Percentiles rank a stretch among this genome's conserved stretches.
Conservation (phyloP, 2,888 invertebrate genomes). For the Odontomyia ornata region DNA sequence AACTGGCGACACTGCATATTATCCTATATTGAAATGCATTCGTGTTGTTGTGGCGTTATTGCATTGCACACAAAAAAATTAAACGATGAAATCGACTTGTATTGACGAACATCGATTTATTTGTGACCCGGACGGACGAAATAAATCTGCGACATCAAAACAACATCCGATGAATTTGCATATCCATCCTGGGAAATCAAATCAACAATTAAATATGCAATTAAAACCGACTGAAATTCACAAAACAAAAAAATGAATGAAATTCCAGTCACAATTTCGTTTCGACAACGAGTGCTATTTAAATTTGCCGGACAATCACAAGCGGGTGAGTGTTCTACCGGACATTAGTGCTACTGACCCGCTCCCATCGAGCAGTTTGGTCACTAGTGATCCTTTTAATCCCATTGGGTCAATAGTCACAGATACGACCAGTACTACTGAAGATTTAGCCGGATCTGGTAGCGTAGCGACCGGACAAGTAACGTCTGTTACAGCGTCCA, state of each 20-base stretch:
- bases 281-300: conserved; percentile 99
- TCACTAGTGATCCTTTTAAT: conserved; percentile 62
- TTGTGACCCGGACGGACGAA: neutral
- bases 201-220: too few relatives aligned
- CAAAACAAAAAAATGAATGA: conserved; percentile 5
- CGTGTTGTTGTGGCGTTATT: conserved; percentile 27
- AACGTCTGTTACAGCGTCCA: conserved; percentile 65
- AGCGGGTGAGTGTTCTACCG: conserved; percentile 84
- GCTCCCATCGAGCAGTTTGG: conserved; percentile 53
- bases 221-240: neutral
- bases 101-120: neutral
- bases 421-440: conserved; percentile 26
- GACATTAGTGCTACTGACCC: conserved; percentile 48
- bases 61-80: conserved; percentile 6
- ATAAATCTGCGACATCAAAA: neutral
- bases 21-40: conserved; percentile 19
- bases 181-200: too few relatives aligned
- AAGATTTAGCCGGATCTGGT: conserved; percentile 36
- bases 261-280: conserved; percentile 99
- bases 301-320: conserved; percentile 97
- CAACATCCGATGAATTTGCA: too few relatives aligned
- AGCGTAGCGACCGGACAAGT: conserved; percentile 50
- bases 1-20: conserved; percentile 24
- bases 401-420: conserved; percentile 39
- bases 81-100: neutral